A percentile compares a stretch with the other conserved stretches of the same genome.
phyloP scores from a whole-genome alignment of 2,113 vertebrate genomes.

The Oncorhynchus keta region DNA sequence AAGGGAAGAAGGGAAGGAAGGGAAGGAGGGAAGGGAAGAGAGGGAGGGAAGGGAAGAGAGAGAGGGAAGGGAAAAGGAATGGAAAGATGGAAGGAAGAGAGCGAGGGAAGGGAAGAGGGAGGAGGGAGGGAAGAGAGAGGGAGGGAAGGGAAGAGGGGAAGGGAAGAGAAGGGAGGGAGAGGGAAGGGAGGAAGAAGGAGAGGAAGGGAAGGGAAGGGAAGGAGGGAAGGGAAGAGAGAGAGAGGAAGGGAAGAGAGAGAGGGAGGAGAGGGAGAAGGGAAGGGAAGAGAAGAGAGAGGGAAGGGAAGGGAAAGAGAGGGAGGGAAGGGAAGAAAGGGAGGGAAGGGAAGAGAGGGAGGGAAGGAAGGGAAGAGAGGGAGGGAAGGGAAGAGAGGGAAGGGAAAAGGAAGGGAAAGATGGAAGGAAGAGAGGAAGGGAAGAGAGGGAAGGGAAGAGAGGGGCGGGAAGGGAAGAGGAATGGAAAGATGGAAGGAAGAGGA shows the following conservation, averaged over 20 bases:
- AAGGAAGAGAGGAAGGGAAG: too few relatives aligned
- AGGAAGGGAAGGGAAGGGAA: too few relatives aligned
- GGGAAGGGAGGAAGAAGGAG: background rate
- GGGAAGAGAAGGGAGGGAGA: conserved; percentile 8
- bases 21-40: conserved; percentile 30
- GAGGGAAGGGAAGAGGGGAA: conserved; percentile 20
- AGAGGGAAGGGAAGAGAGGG: conserved; percentile 13
- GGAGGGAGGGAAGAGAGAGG: too few relatives aligned
- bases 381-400: background rate
- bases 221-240: too few relatives aligned
- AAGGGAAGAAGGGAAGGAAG: too few relatives aligned
- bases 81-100: too few relatives aligned
- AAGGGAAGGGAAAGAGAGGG: too few relatives aligned
- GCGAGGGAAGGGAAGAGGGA: background rate
- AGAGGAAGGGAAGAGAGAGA: conserved; percentile 30
- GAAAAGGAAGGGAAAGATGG: too few relatives aligned
- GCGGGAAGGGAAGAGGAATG: background rate
- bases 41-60: conserved; percentile 23
- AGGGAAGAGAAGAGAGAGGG: background rate
- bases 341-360: conserved; percentile 37
- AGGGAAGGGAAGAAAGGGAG: background rate
- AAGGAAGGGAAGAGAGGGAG: conserved; percentile 17
- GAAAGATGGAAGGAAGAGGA: background rate
- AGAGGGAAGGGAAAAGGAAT: too few relatives aligned
- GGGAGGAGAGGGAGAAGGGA: conserved; percentile 6